Evolutionary conservation across 2,888 invertebrate species (phyloP), one percentile per base, ranked within the genome.

Genomic region (Cetonia aurata): DNA sequence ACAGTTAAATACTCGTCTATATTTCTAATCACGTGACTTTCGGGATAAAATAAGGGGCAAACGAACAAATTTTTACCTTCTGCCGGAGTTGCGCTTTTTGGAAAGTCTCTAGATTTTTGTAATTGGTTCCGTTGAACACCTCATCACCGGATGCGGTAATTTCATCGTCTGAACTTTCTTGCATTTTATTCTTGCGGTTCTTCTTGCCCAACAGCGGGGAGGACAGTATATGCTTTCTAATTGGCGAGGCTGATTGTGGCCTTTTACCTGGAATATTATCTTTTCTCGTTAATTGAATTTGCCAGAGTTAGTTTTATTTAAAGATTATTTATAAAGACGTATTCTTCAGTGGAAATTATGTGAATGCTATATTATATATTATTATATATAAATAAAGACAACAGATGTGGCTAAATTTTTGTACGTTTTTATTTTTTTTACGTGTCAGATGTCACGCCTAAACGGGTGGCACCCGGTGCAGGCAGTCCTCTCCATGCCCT

Each of bases 1-100:
- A 4, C 25, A 25, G 25, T 25, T 25, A n/a, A n/a, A n/a, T n/a
- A n/a, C n/a, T n/a, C n/a, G n/a, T n/a, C n/a, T 4, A 25, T 25
- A 25, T 25, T 25, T 25, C 3, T 25, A 4, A 4, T 25, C 25
- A 25, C 4, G 1, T 25, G 4, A 25, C 25, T 25, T 25, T 25
- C 25, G 25, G 25, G 10, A 67, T 12, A 9, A 31, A 41, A 37
- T n/a, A 42, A 15, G 12, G 15, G 19, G n/a, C n/a, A n/a, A n/a
- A n/a, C 1, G 42, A 55, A 12, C 8, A 10, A 31, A 55, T 42
- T 41, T 74, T 76, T 83, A 96, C 96, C 91, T 96, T 96, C 85
- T 96, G 96, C 76, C 95, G 88, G 42, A 96, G 88, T 82, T 96
- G 96, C 12, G 95, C 94, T 83, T 96, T 96, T 84, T 96, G 96